Conservation (phyloP, 1,140 invertebrate genomes). For the Drosophila subobscura region DNA sequence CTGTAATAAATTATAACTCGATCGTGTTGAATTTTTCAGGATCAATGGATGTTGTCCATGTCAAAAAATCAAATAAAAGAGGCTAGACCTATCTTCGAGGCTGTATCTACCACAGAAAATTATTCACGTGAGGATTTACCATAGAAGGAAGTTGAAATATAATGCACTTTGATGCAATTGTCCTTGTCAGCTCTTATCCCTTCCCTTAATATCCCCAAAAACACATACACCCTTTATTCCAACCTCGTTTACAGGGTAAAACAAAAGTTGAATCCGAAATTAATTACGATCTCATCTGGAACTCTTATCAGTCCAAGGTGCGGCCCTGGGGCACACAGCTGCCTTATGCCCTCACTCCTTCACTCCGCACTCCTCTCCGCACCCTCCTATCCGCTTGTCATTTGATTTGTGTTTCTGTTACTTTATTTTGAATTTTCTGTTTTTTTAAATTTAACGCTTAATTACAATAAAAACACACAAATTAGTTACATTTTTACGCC, state of each 20-base stretch:
- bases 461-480: conserved; percentile 33
- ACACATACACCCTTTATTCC: too few species aligned
- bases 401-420: conserved; percentile 42
- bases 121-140: too few species aligned
- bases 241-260: not conserved
- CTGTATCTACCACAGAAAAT: too few species aligned
- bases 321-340: conserved; percentile 41
- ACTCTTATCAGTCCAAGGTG: conserved; percentile 55
- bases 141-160: too few species aligned
- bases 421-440: conserved; percentile 21
- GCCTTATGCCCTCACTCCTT: conserved; percentile 1
- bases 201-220: too few species aligned
- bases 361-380: not conserved
- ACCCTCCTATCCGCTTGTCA: conserved; percentile 12
- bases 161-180: too few species aligned
- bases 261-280: conserved; percentile 46
- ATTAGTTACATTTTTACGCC: conserved; percentile 51
- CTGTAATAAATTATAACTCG: too few species aligned
- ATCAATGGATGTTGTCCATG: too few species aligned
- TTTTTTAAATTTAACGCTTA: conserved; percentile 44
- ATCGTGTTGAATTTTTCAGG: too few species aligned
- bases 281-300: conserved; percentile 66
- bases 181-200: too few species aligned
- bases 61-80: conserved; percentile 7
- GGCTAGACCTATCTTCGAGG: too few species aligned